Base-by-base conservation (phyloP, 1,140 invertebrate genomes). In the Drosophila seguyi region DNA sequence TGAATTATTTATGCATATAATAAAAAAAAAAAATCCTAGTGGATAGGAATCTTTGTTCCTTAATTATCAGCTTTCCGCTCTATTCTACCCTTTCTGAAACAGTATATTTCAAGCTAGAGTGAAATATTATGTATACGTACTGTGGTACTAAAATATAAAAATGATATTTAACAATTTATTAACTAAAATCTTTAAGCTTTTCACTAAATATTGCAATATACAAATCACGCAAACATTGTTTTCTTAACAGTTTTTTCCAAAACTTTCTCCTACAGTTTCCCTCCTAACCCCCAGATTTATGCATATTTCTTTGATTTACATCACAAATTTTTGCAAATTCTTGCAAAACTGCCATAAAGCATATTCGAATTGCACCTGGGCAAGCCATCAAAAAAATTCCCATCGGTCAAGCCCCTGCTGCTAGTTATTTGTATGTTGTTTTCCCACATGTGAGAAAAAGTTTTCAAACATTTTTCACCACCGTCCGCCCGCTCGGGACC, bases 351-450 rank as follows among this genome's bases (percentile, higher is more conserved):
- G 16, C 20, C 39, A 34, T 34, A 34, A 36, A 68, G 6, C 6
- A 29, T 20, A 34, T 68, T 68, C 29, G 31, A n/a, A 31, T 20
- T 53, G 5, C 63, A 68, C 62, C 66, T 68, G 45, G 38, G 38
- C n/a, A 16, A 36, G 10, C 14, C 22, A 20, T 44, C 11, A 44
- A 50, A n/a, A 52, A 44, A 41, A 22, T 25, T 29, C 39, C 38
- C 20, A 44, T 34, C 10, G 45, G 10, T 20, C 27, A 52, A 20
- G 61, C 34, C 25, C 60, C 60, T 61, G 6, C 29, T 44, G 44
- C 18, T 16, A n/a, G 52, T 55, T 55, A 57, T 50, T 20, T 48
- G 27, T 52, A 20, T 20, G 62, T 29, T 44, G 62, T 36, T 62
- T 60, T 69, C 22, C n/a, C 20, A 16, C 29, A 16, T 36, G 62